Evolutionary conservation across 2,113 vertebrate species (phyloP).

Genomic region (Arizona elegans): DNA sequence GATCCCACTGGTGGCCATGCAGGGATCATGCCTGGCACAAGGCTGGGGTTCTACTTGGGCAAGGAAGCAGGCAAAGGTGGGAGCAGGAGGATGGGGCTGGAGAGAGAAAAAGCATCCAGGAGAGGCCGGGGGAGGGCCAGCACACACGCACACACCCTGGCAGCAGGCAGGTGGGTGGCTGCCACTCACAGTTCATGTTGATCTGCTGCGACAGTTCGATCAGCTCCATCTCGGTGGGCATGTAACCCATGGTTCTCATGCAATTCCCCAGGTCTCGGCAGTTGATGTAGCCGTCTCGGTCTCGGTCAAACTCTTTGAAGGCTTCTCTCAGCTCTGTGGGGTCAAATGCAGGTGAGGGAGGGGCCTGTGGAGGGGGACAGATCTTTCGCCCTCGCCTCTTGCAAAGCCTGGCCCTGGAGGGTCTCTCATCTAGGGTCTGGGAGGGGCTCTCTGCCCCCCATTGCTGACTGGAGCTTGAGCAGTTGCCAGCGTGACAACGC

Average conservation of each 20-base stretch:
- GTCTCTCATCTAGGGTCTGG: neutral
- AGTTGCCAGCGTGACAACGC: neutral
- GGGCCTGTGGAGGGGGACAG: neutral
- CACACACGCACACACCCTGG: fast-evolving
- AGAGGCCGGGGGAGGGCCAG: neutral
- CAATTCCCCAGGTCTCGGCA: conserved; percentile 97
- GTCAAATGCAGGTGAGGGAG: conserved; percentile 3
- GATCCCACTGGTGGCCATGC: neutral
- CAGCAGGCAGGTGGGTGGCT: neutral
- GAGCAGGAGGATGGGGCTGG: neutral
- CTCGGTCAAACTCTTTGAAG: conserved; percentile 96
- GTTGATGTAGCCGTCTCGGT: conserved; percentile 95
- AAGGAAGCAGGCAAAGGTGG: neutral
- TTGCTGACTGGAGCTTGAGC: neutral
- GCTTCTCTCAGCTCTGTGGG: conserved; percentile 88
- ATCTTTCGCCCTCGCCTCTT: neutral
- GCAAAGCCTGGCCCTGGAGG: neutral
- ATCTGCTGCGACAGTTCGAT: conserved; percentile 98
- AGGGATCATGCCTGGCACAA: neutral
- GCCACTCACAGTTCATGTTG: conserved; percentile 94
- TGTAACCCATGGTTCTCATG: conserved; percentile 99
- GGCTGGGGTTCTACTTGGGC: neutral
- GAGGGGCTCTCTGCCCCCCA: neutral
- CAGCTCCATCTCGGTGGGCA: conserved; percentile 99
- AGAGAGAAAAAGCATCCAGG: neutral